These are phyloP conservation scores for Mus musculus DNA, from an alignment of 2,113 vertebrate species.

Conservation along the genomic window GRCm39 chr5:129255501-129256000, in stretches of 20 bases:
- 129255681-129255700: not conserved
- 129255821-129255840: not conserved
- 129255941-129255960: too few relatives aligned
- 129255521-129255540: not conserved
- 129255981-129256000: too few relatives aligned
- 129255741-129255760: not conserved
- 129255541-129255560: rapidly evolving
- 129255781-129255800: not conserved
- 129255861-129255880: not conserved
- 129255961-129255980: not conserved
- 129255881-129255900: not conserved
- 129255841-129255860: not conserved
- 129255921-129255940: not conserved
- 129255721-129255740: not conserved
- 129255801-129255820: not conserved
- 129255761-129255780: rapidly evolving
- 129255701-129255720: not conserved
- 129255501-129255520: not conserved
- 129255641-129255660: too few relatives aligned
- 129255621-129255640: not conserved
- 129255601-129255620: not conserved
- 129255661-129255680: too few relatives aligned
- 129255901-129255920: not conserved
- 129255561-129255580: not conserved
- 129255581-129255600: not conserved